Evolutionary conservation across 2,888 invertebrate genomes (phyloP), one percentile per base, ranked within the genome.

Genomic region (Drosophila histrio): DNA sequence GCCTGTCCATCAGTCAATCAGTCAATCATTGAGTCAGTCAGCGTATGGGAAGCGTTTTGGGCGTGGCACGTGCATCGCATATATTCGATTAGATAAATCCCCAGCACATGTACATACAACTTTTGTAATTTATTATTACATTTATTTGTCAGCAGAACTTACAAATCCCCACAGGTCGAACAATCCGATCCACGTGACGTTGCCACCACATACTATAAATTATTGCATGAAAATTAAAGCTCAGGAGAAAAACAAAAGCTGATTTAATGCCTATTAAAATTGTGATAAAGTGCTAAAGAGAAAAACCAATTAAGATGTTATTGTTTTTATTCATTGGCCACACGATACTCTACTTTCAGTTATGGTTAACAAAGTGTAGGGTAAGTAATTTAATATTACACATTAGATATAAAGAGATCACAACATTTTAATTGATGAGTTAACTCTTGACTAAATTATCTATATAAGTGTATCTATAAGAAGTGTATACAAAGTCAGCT

Each of bases 121-220:
- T 84, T 87, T 73, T 46, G 66, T 56, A 87, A 84, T 84, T 76
- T 87, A 87, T 84, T 89, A 87, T 89, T 72, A 70, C 54, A 82
- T 82, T 78, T 85, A 85, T 84, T 87, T 89, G 88, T 79, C 86
- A 87, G 73, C 69, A 38, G 28, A 78, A 78, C 82, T 78, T 72
- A 73, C 71, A 67, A 84, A 67, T 74, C 72, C 88, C 63, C 49
- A 24, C 36, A 47, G 46, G 19, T n/a, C 43, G 15, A 19, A 30
- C 43, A 30, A 36, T 43, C 32, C 36, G 26, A 34, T 13, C 21
- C 52, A 52, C 52, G 52, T 59, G 59, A 63, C 61, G 60, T 60
- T 66, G 64, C 56, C 72, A 53, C 52, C 21, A 32, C 34, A 26
- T 24, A 8, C 21, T 62, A 72, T 85, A 85, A 84, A 80, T 89